phyloP scores from a whole-genome alignment of 2,113 vertebrate species.

The Larimichthys polyactis region DNA sequence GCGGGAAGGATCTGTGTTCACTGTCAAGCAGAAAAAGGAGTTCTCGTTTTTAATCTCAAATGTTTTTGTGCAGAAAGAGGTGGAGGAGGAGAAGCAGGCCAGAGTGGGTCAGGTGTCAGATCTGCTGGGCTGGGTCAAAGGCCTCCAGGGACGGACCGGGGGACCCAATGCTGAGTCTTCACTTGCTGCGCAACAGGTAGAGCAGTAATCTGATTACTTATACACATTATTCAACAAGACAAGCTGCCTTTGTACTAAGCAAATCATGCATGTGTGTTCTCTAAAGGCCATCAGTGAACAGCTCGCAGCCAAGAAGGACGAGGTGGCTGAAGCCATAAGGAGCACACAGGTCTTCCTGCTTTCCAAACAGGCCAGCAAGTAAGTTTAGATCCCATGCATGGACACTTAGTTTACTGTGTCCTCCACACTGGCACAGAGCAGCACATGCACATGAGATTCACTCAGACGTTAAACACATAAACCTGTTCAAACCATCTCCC shows the following conservation, averaged over 20 bases:
- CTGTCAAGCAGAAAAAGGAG: background rate
- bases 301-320: conserved; percentile 90
- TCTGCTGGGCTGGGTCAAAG: conserved; percentile 91
- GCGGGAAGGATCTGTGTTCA: background rate
- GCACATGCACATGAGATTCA: background rate
- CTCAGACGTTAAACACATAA: background rate
- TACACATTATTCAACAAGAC: background rate
- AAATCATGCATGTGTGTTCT: background rate
- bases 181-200: conserved; percentile 93
- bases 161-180: conserved; percentile 87
- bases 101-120: conserved; percentile 92
- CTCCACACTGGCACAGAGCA: background rate
- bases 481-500: background rate
- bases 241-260: background rate
- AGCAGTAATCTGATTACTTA: background rate
- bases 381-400: conserved; percentile 68
- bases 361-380: conserved; percentile 96
- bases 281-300: conserved; percentile 90
- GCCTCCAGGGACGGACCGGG: conserved; percentile 83
- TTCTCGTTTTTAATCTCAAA: background rate
- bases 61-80: conserved; percentile 89
- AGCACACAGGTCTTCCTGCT: conserved; percentile 93
- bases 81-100: conserved; percentile 96
- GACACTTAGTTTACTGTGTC: background rate
- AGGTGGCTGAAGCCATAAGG: conserved; percentile 93